Evolutionary conservation across 2,797 vertebrate species (phyloP), one percentile per base, ranked within the genome.

Genomic region (Oryzias sinensis): DNA sequence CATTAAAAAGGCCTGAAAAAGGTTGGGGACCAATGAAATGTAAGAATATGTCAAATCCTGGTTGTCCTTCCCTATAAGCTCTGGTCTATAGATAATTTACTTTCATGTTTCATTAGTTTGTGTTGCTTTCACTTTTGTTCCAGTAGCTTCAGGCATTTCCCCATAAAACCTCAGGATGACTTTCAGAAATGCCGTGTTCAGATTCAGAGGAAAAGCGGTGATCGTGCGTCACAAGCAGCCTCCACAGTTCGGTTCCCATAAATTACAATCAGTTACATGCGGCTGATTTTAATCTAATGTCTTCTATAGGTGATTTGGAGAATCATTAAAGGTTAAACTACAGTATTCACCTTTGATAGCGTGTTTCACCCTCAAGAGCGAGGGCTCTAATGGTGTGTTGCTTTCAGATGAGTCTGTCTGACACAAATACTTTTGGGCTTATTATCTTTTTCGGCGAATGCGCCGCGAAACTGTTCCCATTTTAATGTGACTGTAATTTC

Each of bases 401-500:
- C 85, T 79, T 74, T 77, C 77, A 81, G 82, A 87, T 86, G 84
- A 83, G 87, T 82, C 86, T 77, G 61, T 69, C 74, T 71, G 76
- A 83, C 77, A 84, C 72, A 84, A 73, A 67, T 62, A 70, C 70
- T 77, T 80, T 83, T 81, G 61, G 75, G 71, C 57, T 88, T 82
- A 88, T 89, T 84, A 85, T 79, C 72, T 76, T 74, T 62, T 65
- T 60, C 20, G 17, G 22, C 56, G 59, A 69, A 78, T 66, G 71
- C 56, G 74, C 57, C 17, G 68, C 16, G 15, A 45, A 70, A 80
- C 78, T 73, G 70, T 78, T 70, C 68, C 69, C 63, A 47, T 52
- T 67, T 67, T 62, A 40, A 64, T 68, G 45, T 60, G 71, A 70
- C 61, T 53, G 40, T 73, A 49, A 77, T 82, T 77, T 74, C 65